phyloP scores from a whole-genome alignment of 64 coral and sea anemone genomes.

The Montipora foliosa region DNA sequence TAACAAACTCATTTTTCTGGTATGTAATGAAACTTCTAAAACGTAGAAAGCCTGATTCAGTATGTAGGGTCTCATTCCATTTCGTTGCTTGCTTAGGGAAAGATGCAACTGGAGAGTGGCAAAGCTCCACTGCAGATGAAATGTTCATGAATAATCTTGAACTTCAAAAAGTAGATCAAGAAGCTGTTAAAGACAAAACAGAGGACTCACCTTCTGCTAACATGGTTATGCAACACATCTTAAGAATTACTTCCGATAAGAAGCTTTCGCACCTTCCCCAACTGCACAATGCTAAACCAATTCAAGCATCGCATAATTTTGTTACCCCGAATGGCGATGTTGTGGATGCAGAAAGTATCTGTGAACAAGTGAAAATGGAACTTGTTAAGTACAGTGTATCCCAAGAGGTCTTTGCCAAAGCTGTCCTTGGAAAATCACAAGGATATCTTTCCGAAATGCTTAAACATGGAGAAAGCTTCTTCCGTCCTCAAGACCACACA shows the following conservation, averaged over 20 bases:
- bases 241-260: slow-evolving; percentile 69
- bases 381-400: slow-evolving; percentile 88
- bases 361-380: slow-evolving; percentile 82
- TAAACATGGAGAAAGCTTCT: slow-evolving; percentile 90
- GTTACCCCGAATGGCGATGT: slow-evolving; percentile 17
- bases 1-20: background rate
- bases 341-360: slow-evolving; percentile 55
- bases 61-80: slow-evolving; percentile 41
- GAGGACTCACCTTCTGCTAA: slow-evolving; percentile 31
- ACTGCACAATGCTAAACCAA: background rate
- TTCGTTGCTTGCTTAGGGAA: slow-evolving; percentile 74
- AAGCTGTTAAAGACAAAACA: slow-evolving; percentile 14
- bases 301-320: slow-evolving; percentile 41
- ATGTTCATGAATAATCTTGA: slow-evolving; percentile 75
- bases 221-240: slow-evolving; percentile 77
- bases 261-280: slow-evolving; percentile 20
- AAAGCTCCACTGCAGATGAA: slow-evolving; percentile 68
- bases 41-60: slow-evolving; percentile 73
- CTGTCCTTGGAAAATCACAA: slow-evolving; percentile 91
- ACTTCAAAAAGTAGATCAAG: slow-evolving; percentile 78
- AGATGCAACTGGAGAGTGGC: slow-evolving; percentile 56
- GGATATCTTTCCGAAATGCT: slow-evolving; percentile 96
- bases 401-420: slow-evolving; percentile 94
- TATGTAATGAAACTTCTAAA: background rate
- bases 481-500: slow-evolving; percentile 79